These are phyloP conservation scores for Etheostoma perlongum DNA, from an alignment of 2,797 vertebrate genomes.

Conservation along the genomic window DNA sequence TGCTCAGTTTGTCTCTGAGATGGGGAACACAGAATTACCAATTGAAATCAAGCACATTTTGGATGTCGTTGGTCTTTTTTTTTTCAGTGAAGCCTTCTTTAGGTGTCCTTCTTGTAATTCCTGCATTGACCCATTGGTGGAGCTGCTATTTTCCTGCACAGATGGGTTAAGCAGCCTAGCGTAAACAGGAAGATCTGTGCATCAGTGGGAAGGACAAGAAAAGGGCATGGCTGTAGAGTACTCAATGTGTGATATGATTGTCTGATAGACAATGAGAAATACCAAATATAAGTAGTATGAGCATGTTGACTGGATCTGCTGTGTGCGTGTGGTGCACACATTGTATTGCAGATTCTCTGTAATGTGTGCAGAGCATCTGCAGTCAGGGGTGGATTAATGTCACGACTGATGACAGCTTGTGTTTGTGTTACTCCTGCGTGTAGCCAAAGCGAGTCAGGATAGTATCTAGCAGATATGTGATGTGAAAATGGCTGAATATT, in stretches of 20 bases:
- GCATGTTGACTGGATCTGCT: not conserved
- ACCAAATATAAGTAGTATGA: not conserved
- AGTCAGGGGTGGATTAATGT: constrained; percentile 46
- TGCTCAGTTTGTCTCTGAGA: not conserved
- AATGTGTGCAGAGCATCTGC: constrained; percentile 38
- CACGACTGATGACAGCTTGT: constrained; percentile 59
- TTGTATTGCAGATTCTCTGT: constrained; percentile 1
- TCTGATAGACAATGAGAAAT: constrained; percentile 1
- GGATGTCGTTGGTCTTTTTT: not conserved
- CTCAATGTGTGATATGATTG: constrained; percentile 6
- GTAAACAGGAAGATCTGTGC: constrained; percentile 70
- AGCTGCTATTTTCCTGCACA: constrained; percentile 60
- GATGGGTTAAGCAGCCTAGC: constrained; percentile 53
- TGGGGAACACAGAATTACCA: not conserved
- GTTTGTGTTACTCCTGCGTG: constrained; percentile 23
- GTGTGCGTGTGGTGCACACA: not conserved
- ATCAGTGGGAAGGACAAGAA: constrained; percentile 73
- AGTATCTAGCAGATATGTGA: not conserved
- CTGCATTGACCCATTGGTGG: constrained; percentile 52
- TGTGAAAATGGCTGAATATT: not conserved
- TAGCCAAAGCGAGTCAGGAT: not conserved
- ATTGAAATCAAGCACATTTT: not conserved
- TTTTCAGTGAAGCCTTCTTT: not conserved
- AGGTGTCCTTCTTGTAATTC: constrained; percentile 55
- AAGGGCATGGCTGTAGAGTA: constrained; percentile 62